Percentiles rank a stretch among this genome's conserved stretches.
These are phyloP conservation scores for Tychaedon coryphoeus DNA, from an alignment of 2,113 vertebrate genomes.

Conservation along the genomic window DNA sequence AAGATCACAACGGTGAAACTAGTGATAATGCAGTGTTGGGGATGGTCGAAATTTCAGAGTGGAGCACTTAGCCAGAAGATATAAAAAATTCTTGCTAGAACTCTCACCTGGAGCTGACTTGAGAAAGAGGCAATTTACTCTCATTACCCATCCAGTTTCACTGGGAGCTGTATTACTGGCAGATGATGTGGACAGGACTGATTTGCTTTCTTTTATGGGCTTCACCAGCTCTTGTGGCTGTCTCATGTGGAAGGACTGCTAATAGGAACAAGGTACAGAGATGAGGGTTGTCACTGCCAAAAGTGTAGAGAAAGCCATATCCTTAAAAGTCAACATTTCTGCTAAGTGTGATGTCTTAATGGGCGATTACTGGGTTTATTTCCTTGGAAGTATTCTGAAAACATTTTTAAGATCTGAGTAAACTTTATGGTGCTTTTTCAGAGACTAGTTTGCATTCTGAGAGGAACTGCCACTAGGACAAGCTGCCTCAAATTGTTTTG, in stretches of 20 bases:
- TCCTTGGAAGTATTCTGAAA: not conserved
- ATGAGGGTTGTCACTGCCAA: not conserved
- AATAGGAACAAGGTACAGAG: not conserved
- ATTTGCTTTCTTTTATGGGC: not conserved
- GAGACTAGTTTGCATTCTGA: not conserved
- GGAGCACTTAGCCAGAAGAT: not conserved
- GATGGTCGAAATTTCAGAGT: not conserved
- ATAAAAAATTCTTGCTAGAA: not conserved
- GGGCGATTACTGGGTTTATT: not conserved
- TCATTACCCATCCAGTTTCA: not conserved
- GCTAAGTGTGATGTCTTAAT: not conserved
- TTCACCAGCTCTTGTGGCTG: not conserved
- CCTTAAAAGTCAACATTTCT: not conserved
- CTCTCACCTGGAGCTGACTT: not conserved
- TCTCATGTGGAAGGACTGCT: not conserved
- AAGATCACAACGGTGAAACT: not conserved
- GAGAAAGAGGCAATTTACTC: not conserved
- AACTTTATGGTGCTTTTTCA: not conserved
- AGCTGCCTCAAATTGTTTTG: not conserved
- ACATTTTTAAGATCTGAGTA: not conserved
- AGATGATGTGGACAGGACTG: not conserved
- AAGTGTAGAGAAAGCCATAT: not conserved
- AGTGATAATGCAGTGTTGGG: not conserved
- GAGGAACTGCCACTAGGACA: not conserved
- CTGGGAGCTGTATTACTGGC: not conserved